A percentile compares a stretch with the other conserved stretches of the same genome.
Conservation (phyloP, 2,888 invertebrate species). For the Rhopalosiphum nymphaeae region DNA sequence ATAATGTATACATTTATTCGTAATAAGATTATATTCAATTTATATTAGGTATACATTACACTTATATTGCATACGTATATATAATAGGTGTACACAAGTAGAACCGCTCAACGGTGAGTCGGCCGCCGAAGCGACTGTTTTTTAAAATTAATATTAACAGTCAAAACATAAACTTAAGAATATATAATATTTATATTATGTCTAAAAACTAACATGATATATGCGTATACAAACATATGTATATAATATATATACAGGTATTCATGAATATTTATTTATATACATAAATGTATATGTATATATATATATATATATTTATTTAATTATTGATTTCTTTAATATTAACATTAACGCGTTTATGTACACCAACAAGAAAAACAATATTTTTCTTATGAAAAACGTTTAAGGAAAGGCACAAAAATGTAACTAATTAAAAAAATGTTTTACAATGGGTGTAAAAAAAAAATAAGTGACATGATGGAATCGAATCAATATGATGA, state of each 20-base stretch:
- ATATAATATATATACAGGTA: not conserved
- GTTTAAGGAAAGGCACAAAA: conserved; percentile 43
- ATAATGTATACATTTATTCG: not conserved
- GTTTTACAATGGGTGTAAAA: conserved; percentile 26
- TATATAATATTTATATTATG: conserved; percentile 14
- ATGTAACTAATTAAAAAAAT: conserved; percentile 33
- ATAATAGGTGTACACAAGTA: conserved; percentile 35
- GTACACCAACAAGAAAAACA: conserved; percentile 65
- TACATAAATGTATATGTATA: not conserved
- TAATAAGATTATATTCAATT: not conserved
- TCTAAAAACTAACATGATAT: conserved; percentile 30
- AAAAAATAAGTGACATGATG: conserved; percentile 51
- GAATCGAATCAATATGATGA: conserved; percentile 47
- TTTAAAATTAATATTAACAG: conserved; percentile 60
- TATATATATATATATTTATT: conserved; percentile 24
- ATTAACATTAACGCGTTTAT: conserved; percentile 61
- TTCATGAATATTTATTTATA: not conserved
- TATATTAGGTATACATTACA: not conserved
- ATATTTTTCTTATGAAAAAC: conserved; percentile 60
- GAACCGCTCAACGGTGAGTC: conserved; percentile 27
- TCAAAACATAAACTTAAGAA: conserved; percentile 63
- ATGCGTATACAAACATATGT: not conserved
- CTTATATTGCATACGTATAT: not conserved
- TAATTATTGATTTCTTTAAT: conserved; percentile 43
- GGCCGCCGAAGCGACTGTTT: not conserved